Percentiles rank a stretch among this genome's conserved stretches.
Evolutionary conservation across 2,797 vertebrate genomes (phyloP).

Genomic region (Falco biarmicus): DNA sequence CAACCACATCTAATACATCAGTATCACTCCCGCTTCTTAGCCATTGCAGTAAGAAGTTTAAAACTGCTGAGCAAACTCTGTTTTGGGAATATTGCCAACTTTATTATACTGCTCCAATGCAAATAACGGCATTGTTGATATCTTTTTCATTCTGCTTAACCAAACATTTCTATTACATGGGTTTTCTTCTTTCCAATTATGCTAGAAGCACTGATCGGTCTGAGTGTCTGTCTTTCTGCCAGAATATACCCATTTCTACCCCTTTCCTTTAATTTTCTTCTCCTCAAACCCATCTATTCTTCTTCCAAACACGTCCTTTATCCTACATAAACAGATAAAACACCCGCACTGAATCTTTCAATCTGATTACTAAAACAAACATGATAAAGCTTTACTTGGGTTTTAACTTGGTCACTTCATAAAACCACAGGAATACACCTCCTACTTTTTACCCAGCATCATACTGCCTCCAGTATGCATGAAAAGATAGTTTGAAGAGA

Average conservation of each 20-base stretch:
- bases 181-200: background rate
- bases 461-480: background rate
- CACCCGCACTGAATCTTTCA: background rate
- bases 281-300: background rate
- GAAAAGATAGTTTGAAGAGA: background rate
- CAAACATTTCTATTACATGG: background rate
- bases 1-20: background rate
- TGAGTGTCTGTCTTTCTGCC: background rate
- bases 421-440: background rate
- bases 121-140: background rate
- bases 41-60: background rate
- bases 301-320: background rate
- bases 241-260: background rate
- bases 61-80: background rate
- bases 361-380: background rate
- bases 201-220: background rate
- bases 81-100: background rate
- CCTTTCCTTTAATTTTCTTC: background rate
- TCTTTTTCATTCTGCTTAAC: background rate
- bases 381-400: background rate
- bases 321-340: background rate
- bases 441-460: background rate
- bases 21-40: background rate
- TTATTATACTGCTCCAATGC: background rate
- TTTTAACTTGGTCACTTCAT: background rate